Percentiles rank a stretch among this genome's conserved stretches.
phyloP scores from a whole-genome alignment of 2,797 vertebrate genomes.

The Otolemur crassicaudatus region DNA sequence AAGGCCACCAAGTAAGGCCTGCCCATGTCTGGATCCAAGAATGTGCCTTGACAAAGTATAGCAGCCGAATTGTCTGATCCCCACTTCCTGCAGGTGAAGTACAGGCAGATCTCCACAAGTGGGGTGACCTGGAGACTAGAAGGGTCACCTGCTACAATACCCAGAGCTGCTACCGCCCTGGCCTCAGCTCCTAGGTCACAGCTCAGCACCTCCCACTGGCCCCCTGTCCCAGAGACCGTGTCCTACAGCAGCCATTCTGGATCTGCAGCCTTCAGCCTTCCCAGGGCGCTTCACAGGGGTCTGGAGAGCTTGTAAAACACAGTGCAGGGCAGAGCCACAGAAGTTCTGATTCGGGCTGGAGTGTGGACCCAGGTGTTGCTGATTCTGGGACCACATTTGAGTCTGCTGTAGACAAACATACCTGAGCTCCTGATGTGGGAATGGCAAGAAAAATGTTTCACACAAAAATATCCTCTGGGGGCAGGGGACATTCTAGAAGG shows the following conservation, averaged over 20 bases:
- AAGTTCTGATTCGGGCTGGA: background rate
- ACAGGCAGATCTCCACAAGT: background rate
- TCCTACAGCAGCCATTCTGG: background rate
- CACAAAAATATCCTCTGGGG: background rate
- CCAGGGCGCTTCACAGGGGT: no score
- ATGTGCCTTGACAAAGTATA: background rate
- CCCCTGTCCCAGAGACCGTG: no score
- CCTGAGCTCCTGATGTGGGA: background rate
- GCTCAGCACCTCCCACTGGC: background rate
- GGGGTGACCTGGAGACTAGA: background rate
- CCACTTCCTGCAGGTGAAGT: background rate
- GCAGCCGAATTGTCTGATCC: rapidly evolving
- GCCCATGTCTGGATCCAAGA: background rate
- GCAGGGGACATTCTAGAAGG: background rate
- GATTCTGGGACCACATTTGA: background rate
- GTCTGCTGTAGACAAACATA: background rate
- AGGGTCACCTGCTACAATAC: background rate
- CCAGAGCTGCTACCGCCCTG: no score
- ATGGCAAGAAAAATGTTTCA: background rate
- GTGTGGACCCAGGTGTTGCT: background rate
- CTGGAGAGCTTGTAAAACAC: background rate
- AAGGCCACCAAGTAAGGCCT: background rate
- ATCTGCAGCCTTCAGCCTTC: background rate
- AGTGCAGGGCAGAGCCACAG: no score
- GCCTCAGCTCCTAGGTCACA: background rate